Conservation (phyloP, 2,888 invertebrate genomes). For the Acanthacorydalis orientalis region DNA sequence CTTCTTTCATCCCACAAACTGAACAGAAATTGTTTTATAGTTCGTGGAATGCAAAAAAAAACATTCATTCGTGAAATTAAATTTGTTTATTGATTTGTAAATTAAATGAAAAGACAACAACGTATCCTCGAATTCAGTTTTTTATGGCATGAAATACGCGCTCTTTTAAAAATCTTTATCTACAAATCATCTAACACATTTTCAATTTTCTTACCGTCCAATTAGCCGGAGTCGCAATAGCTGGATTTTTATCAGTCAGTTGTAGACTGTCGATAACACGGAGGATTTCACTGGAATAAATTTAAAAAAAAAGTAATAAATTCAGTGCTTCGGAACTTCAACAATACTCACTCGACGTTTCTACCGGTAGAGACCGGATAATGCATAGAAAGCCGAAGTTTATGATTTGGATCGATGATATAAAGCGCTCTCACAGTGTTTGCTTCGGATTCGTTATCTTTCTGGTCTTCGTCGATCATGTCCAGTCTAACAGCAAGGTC, state of each 20-base stretch:
- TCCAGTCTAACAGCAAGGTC: conserved; percentile 54
- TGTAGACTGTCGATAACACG: conserved; percentile 71
- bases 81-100: too few relatives aligned
- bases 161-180: too few relatives aligned
- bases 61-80: too few relatives aligned
- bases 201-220: conserved; percentile 17
- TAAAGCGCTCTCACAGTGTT: conserved; percentile 62
- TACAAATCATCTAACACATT: too few relatives aligned
- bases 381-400: conserved; percentile 60
- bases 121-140: too few relatives aligned
- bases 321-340: not conserved
- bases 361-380: conserved; percentile 77
- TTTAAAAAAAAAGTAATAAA: conserved; percentile 1
- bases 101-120: too few relatives aligned
- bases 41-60: too few relatives aligned
- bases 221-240: conserved; percentile 26
- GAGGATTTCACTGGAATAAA: conserved; percentile 55
- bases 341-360: conserved; percentile 57
- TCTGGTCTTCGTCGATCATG: conserved; percentile 63
- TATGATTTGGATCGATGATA: conserved; percentile 65
- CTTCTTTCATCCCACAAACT: too few relatives aligned
- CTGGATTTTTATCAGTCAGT: conserved; percentile 47
- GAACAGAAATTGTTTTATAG: too few relatives aligned
- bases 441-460: conserved; percentile 43
- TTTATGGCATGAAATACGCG: too few relatives aligned